These are phyloP conservation scores for Microtus pennsylvanicus DNA, from an alignment of 2,113 vertebrate species.

Conservation along the genomic window DNA sequence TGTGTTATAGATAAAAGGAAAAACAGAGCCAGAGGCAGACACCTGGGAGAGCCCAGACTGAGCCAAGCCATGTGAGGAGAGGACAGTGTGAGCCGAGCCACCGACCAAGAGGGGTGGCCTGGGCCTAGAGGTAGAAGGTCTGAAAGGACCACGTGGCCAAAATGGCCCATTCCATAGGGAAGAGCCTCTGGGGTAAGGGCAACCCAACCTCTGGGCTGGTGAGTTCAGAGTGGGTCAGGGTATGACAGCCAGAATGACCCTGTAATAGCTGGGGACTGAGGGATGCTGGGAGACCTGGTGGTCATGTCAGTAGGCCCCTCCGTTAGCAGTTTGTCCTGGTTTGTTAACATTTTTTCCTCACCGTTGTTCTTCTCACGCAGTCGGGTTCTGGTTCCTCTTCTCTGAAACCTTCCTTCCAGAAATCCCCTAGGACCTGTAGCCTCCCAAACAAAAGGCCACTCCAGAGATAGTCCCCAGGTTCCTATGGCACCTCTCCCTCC, in stretches of 20 bases:
- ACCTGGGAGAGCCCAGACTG: background rate
- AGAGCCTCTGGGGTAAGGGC: background rate
- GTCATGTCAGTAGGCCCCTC: background rate
- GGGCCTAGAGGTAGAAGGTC: background rate
- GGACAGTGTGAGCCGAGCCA: background rate
- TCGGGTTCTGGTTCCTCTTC: background rate
- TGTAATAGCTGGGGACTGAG: too few species aligned
- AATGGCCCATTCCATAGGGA: background rate
- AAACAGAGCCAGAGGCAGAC: background rate
- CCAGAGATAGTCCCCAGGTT: accelerated
- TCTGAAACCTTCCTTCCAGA: background rate
- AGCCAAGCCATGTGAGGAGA: background rate
- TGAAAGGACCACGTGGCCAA: background rate
- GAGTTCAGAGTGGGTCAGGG: background rate
- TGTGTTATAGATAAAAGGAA: background rate
- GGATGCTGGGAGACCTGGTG: background rate
- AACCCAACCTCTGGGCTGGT: background rate
- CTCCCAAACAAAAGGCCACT: background rate
- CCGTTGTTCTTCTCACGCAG: background rate
- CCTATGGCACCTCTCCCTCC: background rate
- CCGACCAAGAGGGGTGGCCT: background rate
- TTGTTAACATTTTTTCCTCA: background rate
- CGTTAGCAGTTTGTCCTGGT: background rate
- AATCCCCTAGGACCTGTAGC: background rate
- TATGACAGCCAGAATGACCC: background rate